A percentile compares a stretch with the other conserved stretches of the same genome.
phyloP scores from a whole-genome alignment of 2,888 invertebrate genomes.

The Hemaris fuciformis region DNA sequence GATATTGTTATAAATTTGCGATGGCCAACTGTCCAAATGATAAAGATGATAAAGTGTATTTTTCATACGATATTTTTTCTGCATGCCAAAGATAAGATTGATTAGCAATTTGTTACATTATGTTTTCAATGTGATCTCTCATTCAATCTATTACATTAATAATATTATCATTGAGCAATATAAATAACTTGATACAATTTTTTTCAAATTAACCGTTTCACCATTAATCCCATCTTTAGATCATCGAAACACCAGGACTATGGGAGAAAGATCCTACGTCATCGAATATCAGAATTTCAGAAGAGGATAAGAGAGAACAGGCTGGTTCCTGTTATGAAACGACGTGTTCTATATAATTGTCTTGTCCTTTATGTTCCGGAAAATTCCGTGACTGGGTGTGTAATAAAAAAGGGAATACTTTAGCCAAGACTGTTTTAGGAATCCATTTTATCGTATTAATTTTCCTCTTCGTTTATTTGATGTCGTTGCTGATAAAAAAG shows the following conservation, averaged over 20 bases:
- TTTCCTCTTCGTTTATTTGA: not conserved
- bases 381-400: not conserved
- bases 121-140: too few relatives aligned
- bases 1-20: too few relatives aligned
- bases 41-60: too few relatives aligned
- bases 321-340: conserved; percentile 63
- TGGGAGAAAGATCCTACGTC: conserved; percentile 82
- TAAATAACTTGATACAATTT: too few relatives aligned
- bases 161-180: too few relatives aligned
- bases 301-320: conserved; percentile 44
- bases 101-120: too few relatives aligned
- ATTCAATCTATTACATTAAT: too few relatives aligned
- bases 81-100: too few relatives aligned
- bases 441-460: not conserved
- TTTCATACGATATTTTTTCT: too few relatives aligned
- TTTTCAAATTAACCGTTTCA: too few relatives aligned
- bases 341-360: conserved; percentile 62
- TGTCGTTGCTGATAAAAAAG: not conserved
- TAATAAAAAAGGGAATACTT: not conserved
- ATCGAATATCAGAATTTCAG: conserved; percentile 69
- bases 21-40: too few relatives aligned
- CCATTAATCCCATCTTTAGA: conserved; percentile 73
- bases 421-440: not conserved
- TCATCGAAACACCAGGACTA: conserved; percentile 95
- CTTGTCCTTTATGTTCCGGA: not conserved